Evolutionary conservation across 2,797 vertebrate species (phyloP), one percentile per base, ranked within the genome.

Genomic region (Hapalemur alaotrensis): DNA sequence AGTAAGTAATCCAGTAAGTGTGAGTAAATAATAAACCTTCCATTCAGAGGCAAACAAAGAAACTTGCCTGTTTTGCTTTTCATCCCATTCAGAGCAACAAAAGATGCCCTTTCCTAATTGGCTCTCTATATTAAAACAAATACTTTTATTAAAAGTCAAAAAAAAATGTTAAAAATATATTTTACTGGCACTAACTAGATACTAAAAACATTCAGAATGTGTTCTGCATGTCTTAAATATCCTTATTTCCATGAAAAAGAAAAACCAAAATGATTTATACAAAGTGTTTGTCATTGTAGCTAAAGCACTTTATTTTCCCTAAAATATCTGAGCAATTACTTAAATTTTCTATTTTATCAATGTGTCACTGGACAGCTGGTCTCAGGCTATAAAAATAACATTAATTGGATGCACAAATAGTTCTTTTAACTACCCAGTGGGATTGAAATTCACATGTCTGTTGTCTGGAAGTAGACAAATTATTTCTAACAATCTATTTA

Each of bases 271-370:
- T 54, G 92, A 84, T 52, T 84, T 63, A 76, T 82, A 91, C 30
- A 76, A 90, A 96, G 70, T 52, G 15, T 82, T 75, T 85, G 63
- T 54, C 48, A 57, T 79, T 72, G 43, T 72, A 65, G 35, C 52
- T 72, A 48, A 81, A 89, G 48, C 85, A 85, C 28, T 97, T 93
- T 79, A 92, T 92, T 94, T 96, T 88, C 72, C 73, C 93, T 88
- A 92, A 95, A 96, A 96, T 97, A 96, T 92, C 81, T 73, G 20
- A 46, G 13, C 94, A 96, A 94, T 96, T 94, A 83, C 50, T 95
- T 95, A 83, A 92, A 92, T 81, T 73, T 88, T 54, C 70, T 92
- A 72, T 78, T 84, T 92, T 92, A 78, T 84, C 54, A 30, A 20
- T 95, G 48, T 93, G 78, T 88, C 43, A 84, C 52, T 78, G 41